Evolutionary conservation across 2,888 invertebrate species (phyloP), one percentile per base, ranked within the genome.

Genomic region (Troglohyphantes excavatus): DNA sequence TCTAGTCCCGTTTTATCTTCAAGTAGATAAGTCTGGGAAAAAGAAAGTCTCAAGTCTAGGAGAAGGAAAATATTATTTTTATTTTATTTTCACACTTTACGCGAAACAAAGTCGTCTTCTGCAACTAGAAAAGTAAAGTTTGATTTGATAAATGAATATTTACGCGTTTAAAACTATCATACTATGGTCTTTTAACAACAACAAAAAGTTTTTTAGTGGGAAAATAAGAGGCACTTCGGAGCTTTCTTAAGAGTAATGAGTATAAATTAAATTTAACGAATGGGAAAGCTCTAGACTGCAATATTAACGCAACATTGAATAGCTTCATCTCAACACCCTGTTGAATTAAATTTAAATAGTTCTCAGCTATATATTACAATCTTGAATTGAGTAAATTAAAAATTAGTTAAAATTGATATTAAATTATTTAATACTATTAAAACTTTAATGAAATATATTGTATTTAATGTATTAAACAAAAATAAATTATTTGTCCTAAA

Each of bases 121-220:
- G 7, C 39, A 53, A 53, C 53, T 53, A n/a, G n/a, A n/a, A n/a
- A 53, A 53, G 53, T 53, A 53, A 53, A 53, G 39, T n/a, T 53
- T 53, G 53, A 53, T 53, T n/a, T 53, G 53, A 53, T 53, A 53
- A 53, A 53, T 53, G 53, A 53, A n/a, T 17, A 9, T n/a, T 53
- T 53, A 53, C 53, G 5, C 2, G 5, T 17, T 53, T 53, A 53
- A 53, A n/a, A 53, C 13, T n/a, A 53, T 53, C 39, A 39, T 53
- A n/a, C 53, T 17, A n/a, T 5, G 53, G 53, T 53, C 53, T 53
- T 53, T 53, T n/a, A n/a, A n/a, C 13, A n/a, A n/a, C 13, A n/a
- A 53, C 13, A 53, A 53, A 46, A 46, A 46, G 6, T 53, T 53
- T 6, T 53, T 53, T 53, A 13, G n/a, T n/a, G 53, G 39, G 3